A percentile compares a stretch with the other conserved stretches of the same genome.
phyloP scores from a whole-genome alignment of 2,797 vertebrate species.

The Myripristis murdjan region DNA sequence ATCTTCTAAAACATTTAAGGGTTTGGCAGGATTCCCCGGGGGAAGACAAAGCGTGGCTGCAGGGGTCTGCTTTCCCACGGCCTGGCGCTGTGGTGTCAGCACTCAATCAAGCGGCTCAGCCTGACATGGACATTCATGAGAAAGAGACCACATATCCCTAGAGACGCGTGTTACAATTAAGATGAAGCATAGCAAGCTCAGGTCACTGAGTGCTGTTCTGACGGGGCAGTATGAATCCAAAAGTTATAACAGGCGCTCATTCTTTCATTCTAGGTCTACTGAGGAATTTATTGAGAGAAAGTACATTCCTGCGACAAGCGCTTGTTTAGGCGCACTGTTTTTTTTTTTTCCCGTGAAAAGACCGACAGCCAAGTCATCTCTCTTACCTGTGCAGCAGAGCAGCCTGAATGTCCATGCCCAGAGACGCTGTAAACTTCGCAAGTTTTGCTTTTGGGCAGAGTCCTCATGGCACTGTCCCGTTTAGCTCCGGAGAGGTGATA shows the following conservation, averaged over 20 bases:
- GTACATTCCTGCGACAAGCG: neutral
- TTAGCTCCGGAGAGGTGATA: conserved; percentile 79
- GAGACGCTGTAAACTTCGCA: conserved; percentile 88
- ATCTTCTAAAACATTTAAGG: conserved; percentile 75
- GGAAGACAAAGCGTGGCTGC: conserved; percentile 77
- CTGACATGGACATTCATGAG: conserved; percentile 67
- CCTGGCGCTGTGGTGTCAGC: conserved; percentile 77
- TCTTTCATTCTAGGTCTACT: too few relatives aligned
- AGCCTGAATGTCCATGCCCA: conserved; percentile 69
- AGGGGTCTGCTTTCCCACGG: conserved; percentile 84
- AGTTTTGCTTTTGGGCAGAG: conserved; percentile 83
- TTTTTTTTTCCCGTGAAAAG: conserved; percentile 10
- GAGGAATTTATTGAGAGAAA: neutral
- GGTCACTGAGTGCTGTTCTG: neutral
- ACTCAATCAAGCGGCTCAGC: conserved; percentile 75
- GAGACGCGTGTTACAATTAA: conserved; percentile 53
- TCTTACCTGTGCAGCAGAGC: conserved; percentile 83
- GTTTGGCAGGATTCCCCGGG: conserved; percentile 75
- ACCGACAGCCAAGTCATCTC: conserved; percentile 1
- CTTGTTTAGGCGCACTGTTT: neutral
- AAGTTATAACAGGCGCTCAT: too few relatives aligned
- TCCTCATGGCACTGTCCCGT: conserved; percentile 86
- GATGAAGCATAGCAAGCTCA: conserved; percentile 18
- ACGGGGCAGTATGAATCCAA: neutral
- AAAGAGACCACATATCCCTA: conserved; percentile 33